Evolutionary conservation across 53 echinoderm and acorn worm species (phyloP).

Genomic region (Crossaster papposus): DNA sequence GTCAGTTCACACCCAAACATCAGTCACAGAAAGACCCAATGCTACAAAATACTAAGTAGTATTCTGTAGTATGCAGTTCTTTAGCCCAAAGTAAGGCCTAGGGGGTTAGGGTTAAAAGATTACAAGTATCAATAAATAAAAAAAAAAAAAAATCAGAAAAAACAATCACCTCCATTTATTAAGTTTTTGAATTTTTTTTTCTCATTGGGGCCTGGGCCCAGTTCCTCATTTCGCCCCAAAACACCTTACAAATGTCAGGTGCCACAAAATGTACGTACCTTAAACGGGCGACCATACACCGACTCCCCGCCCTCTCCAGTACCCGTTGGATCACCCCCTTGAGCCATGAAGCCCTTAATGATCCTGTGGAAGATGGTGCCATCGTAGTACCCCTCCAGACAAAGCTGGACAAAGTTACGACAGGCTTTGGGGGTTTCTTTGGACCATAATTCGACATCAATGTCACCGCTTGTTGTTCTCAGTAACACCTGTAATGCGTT

Average conservation of each 20-base stretch:
- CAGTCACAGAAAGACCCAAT: too few species aligned
- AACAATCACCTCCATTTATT: too few species aligned
- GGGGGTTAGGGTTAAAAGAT: too few species aligned
- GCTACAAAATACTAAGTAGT: too few species aligned
- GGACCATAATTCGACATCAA: slow-evolving; percentile 97
- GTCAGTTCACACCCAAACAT: too few species aligned
- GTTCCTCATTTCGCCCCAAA: background rate
- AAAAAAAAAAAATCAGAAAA: too few species aligned
- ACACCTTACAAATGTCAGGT: background rate
- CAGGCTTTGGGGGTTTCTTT: slow-evolving; percentile 97
- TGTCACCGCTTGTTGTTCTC: slow-evolving; percentile 86
- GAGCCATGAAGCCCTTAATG: slow-evolving; percentile 90
- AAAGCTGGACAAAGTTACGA: slow-evolving; percentile 96
- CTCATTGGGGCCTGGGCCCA: too few species aligned
- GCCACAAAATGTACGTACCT: slow-evolving; percentile 56
- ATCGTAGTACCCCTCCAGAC: slow-evolving; percentile 97
- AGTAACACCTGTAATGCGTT: slow-evolving; percentile 73
- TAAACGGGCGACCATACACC: slow-evolving; percentile 90
- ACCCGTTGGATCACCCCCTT: slow-evolving; percentile 98
- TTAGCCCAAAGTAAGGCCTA: too few species aligned
- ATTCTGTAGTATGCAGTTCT: too few species aligned
- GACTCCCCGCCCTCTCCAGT: slow-evolving; percentile 98
- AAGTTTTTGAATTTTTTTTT: too few species aligned
- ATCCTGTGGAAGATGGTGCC: slow-evolving; percentile 94
- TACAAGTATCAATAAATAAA: too few species aligned